Conservation (phyloP, 2,888 invertebrate species). For the Cynaeus angustus region DNA sequence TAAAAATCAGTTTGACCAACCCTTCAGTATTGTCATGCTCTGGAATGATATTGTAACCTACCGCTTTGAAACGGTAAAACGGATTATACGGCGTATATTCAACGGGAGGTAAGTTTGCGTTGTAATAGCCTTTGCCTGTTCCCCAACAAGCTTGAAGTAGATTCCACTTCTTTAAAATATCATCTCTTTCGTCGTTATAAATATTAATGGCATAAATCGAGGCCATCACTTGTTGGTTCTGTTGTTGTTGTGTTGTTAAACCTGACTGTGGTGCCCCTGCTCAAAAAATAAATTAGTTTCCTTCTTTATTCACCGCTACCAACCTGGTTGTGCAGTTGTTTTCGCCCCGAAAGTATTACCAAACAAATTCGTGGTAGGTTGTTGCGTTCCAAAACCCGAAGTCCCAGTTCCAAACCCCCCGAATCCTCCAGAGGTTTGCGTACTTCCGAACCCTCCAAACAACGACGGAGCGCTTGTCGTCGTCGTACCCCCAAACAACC, state of each 20-base stretch:
- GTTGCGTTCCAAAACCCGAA: conserved; percentile 65
- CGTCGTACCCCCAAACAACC: conserved; percentile 65
- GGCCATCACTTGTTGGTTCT: conserved; percentile 71
- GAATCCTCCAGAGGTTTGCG: conserved; percentile 63
- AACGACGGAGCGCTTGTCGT: conserved; percentile 63
- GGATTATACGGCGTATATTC: conserved; percentile 92
- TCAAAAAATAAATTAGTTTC: not conserved
- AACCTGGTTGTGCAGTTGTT: conserved; percentile 63
- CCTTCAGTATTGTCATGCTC: conserved; percentile 93
- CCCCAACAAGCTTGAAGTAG: conserved; percentile 94
- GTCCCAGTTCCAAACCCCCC: conserved; percentile 71
- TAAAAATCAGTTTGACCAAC: conserved; percentile 88
- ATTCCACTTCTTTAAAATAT: conserved; percentile 95
- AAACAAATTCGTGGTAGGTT: conserved; percentile 70
- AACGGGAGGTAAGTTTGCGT: conserved; percentile 83
- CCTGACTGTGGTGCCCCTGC: conserved; percentile 40
- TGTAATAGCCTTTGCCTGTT: conserved; percentile 88
- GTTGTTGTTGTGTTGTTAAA: conserved; percentile 58
- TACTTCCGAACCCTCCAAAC: conserved; percentile 68
- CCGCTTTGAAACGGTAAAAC: conserved; percentile 94
- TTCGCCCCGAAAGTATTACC: conserved; percentile 65
- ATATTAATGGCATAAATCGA: conserved; percentile 75
- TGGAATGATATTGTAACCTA: conserved; percentile 93
- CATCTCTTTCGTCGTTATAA: conserved; percentile 96
- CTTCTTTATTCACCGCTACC: not conserved